phyloP scores from a whole-genome alignment of 2,113 vertebrate genomes.

The Oxygymnocypris stewartii region DNA sequence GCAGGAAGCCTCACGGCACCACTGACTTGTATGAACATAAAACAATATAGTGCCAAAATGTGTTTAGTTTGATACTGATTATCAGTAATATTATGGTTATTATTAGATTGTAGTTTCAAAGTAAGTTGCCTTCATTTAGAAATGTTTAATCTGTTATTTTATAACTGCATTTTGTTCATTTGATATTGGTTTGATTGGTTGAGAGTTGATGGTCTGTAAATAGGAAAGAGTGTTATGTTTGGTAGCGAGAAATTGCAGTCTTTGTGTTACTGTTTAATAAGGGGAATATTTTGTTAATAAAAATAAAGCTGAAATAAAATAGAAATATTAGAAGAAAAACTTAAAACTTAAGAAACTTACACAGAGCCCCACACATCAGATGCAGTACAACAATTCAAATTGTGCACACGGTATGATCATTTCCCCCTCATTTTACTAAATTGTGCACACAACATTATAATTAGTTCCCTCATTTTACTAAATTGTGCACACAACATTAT shows the following conservation, averaged over 20 bases:
- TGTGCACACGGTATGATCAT: no score
- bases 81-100: background rate
- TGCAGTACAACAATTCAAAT: no score
- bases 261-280: background rate
- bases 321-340: background rate
- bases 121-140: background rate
- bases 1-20: background rate
- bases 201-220: background rate
- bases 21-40: background rate
- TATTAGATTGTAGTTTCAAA: background rate
- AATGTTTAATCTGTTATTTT: background rate
- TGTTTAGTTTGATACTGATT: background rate
- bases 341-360: no score
- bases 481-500: no score
- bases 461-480: no score
- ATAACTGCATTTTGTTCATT: background rate
- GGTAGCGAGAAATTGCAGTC: background rate
- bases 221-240: background rate
- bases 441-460: no score
- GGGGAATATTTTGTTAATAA: background rate
- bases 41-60: background rate
- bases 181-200: background rate
- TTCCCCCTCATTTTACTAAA: no score
- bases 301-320: background rate
- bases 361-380: no score